phyloP scores from a whole-genome alignment of 1,140 invertebrate species.

The Trichomalopsis sarcophagae region DNA sequence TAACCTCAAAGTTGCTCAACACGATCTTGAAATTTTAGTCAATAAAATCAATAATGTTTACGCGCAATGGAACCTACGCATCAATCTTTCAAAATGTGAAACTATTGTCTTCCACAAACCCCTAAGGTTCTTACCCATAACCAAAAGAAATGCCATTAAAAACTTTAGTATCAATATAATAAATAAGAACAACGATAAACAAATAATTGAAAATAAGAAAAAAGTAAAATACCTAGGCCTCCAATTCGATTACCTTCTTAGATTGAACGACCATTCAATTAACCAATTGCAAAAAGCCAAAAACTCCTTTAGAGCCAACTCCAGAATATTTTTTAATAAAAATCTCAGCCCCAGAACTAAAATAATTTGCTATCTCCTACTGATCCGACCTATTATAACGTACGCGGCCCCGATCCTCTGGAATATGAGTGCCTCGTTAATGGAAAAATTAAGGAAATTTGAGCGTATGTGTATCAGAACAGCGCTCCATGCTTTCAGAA shows the following conservation, averaged over 20 bases:
- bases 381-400: constrained; percentile 14
- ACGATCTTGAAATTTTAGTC: background rate
- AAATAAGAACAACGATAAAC: too few relatives aligned
- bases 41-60: background rate
- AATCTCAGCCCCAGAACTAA: constrained; percentile 40
- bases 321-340: constrained; percentile 42
- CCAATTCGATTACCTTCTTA: background rate
- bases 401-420: background rate
- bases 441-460: constrained; percentile 51
- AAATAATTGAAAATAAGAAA: too few relatives aligned
- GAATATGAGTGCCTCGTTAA: constrained; percentile 24
- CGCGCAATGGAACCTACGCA: constrained; percentile 3
- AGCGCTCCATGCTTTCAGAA: background rate
- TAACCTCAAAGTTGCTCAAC: constrained; percentile 19
- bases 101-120: constrained; percentile 50
- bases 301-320: constrained; percentile 28
- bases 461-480: constrained; percentile 27
- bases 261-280: background rate
- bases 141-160: too few relatives aligned
- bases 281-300: background rate
- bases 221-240: too few relatives aligned
- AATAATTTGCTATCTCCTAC: constrained; percentile 49
- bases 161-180: background rate
- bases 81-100: constrained; percentile 55
- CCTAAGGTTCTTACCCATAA: background rate